Evolutionary conservation across 2,888 invertebrate genomes (phyloP).

Genomic region (Leucoma salicis): DNA sequence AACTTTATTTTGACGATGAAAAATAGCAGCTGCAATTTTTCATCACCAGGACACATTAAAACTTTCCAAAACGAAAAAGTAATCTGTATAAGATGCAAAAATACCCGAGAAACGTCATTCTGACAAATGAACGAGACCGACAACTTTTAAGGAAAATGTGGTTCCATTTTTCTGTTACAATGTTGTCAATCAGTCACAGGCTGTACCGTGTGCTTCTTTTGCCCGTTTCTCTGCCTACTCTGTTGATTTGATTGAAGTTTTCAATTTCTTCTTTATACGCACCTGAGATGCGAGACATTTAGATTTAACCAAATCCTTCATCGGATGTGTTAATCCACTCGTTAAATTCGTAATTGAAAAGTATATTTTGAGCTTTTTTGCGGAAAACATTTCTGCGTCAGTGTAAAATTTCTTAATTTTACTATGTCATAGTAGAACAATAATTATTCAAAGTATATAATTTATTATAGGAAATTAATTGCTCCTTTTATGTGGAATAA

Average conservation of each 20-base stretch:
- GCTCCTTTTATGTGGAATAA: too few species aligned
- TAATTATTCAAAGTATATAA: too few species aligned
- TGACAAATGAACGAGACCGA: conserved; percentile 54
- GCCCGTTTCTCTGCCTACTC: conserved; percentile 53
- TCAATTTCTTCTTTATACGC: conserved; percentile 54
- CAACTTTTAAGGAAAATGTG: conserved; percentile 53
- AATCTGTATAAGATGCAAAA: conserved; percentile 12
- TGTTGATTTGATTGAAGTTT: conserved; percentile 74
- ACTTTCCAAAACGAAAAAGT: conserved; percentile 13
- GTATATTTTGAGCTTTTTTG: too few species aligned
- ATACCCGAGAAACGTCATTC: conserved; percentile 22
- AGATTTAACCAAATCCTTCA: conserved; percentile 17
- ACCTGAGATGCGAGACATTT: conserved; percentile 57
- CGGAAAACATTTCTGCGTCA: too few species aligned
- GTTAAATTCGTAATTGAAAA: conserved; percentile 27
- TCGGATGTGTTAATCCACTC: conserved; percentile 22
- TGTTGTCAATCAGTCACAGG: conserved; percentile 76
- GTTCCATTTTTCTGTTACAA: conserved; percentile 57
- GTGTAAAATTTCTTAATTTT: too few species aligned
- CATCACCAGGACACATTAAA: conserved; percentile 1
- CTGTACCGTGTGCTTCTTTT: conserved; percentile 52
- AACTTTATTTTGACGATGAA: too few species aligned
- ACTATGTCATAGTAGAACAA: too few species aligned
- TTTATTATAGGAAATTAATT: too few species aligned
- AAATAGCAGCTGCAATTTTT: neutral